Evolutionary conservation across 2,888 invertebrate species (phyloP).

Genomic region (Oscheius sp.): DNA sequence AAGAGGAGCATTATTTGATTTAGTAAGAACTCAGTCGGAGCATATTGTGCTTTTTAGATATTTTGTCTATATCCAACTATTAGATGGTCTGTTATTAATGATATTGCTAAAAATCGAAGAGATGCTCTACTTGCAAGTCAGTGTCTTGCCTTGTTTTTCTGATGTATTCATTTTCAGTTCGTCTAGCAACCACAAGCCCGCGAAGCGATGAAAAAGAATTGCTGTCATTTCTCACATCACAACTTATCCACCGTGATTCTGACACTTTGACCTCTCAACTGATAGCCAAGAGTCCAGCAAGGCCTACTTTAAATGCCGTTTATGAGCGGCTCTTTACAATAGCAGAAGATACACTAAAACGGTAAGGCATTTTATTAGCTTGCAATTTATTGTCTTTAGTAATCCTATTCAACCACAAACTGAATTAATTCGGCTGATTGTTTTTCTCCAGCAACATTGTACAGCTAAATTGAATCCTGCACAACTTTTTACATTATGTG

Average conservation of each 20-base stretch:
- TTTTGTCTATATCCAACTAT: constrained; percentile 8
- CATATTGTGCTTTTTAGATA: background rate
- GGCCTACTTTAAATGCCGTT: background rate
- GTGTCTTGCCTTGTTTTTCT: background rate
- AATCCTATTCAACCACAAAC: background rate
- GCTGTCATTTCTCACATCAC: background rate
- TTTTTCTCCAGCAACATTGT: constrained; percentile 25
- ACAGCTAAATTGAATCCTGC: constrained; percentile 6
- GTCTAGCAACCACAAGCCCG: constrained; percentile 10
- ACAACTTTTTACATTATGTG: constrained; percentile 1
- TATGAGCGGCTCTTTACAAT: constrained; percentile 24
- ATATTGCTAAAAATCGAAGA: constrained; percentile 14
- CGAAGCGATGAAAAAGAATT: background rate
- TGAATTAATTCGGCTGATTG: constrained; percentile 1
- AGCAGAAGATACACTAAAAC: background rate
- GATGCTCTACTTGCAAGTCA: constrained; percentile 29
- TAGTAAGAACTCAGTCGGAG: background rate
- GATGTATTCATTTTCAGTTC: background rate
- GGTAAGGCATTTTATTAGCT: constrained; percentile 1
- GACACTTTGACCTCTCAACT: constrained; percentile 2
- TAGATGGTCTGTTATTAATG: constrained; percentile 7
- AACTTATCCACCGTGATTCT: constrained; percentile 9
- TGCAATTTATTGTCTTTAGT: constrained; percentile 1
- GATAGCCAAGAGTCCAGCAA: constrained; percentile 8
- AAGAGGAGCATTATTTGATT: constrained; percentile 12